Evolutionary conservation across 2,797 vertebrate species (phyloP).

Genomic region (Microtus obscurus): DNA sequence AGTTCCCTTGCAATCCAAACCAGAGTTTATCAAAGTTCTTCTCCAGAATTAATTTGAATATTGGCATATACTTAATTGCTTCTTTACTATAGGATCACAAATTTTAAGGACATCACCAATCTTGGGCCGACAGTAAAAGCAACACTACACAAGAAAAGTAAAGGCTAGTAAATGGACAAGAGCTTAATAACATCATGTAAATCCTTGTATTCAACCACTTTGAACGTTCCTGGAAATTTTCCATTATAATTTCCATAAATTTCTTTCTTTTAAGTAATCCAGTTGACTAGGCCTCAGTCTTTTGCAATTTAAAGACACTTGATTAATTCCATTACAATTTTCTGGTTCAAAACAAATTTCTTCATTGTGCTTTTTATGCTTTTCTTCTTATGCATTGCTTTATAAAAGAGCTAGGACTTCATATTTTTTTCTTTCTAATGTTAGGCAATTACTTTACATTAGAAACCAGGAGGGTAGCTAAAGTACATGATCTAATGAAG

Average conservation of each 20-base stretch:
- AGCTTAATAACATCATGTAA: not conserved
- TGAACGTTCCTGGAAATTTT: not conserved
- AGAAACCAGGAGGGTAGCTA: not conserved
- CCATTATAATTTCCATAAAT: not conserved
- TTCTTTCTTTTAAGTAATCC: conserved; percentile 38
- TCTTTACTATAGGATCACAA: not conserved
- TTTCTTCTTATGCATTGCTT: not conserved
- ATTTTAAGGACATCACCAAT: not conserved
- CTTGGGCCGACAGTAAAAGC: not conserved
- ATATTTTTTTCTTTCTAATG: conserved; percentile 9
- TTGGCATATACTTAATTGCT: not conserved
- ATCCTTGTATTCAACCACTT: not conserved
- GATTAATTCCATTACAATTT: not conserved
- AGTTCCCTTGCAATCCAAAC: not conserved
- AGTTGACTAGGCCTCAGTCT: not conserved
- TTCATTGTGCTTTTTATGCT: not conserved
- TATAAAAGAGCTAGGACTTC: conserved; percentile 13
- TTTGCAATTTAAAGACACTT: conserved; percentile 29
- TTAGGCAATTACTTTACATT: conserved; percentile 29
- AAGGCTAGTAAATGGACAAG: not conserved
- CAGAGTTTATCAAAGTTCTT: not conserved
- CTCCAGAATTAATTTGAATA: conserved; percentile 13
- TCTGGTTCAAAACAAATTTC: conserved; percentile 16
- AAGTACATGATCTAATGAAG: not conserved
- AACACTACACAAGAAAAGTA: not conserved